These are phyloP conservation scores for Leptothorax acervorum DNA, from an alignment of 2,888 invertebrate species.

Conservation along the genomic window DNA sequence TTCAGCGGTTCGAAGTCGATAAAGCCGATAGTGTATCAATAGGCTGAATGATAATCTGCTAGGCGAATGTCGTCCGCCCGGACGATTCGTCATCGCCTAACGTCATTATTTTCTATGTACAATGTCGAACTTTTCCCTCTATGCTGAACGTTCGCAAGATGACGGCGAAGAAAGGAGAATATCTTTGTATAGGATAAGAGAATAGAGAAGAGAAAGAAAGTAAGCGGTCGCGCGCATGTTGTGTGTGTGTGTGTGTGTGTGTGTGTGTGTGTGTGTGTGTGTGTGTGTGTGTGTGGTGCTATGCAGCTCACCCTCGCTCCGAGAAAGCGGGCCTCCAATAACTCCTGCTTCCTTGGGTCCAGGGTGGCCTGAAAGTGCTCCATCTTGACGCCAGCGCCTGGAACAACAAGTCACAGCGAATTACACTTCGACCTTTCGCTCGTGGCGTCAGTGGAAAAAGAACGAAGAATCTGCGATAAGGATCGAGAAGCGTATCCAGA, in stretches of 20 bases:
- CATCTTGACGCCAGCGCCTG: constrained; percentile 97
- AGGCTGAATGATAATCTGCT: constrained; percentile 19
- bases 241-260: too few relatives aligned
- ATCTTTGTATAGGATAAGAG: constrained; percentile 28
- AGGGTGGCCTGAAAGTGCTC: constrained; percentile 98
- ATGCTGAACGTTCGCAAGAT: not conserved
- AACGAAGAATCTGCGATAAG: constrained; percentile 17
- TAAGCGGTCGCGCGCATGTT: not conserved
- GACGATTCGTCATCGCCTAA: not conserved
- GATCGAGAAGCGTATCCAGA: not conserved
- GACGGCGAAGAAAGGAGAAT: constrained; percentile 6
- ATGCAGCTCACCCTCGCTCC: constrained; percentile 95
- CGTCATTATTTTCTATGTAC: not conserved
- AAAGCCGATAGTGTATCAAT: constrained; percentile 37
- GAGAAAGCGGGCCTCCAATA: constrained; percentile 98
- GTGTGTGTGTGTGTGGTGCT: not conserved
- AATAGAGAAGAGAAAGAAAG: constrained; percentile 24
- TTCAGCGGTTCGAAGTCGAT: constrained; percentile 18
- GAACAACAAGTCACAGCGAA: constrained; percentile 81
- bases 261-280: too few relatives aligned
- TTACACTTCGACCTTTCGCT: constrained; percentile 58
- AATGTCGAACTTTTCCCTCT: not conserved
- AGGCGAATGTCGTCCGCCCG: not conserved
- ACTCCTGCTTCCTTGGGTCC: constrained; percentile 99
- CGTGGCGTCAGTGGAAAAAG: constrained; percentile 20